A percentile compares a stretch with the other conserved stretches of the same genome.
Conservation (phyloP, 1,140 invertebrate species). For the Drosophila melanica region DNA sequence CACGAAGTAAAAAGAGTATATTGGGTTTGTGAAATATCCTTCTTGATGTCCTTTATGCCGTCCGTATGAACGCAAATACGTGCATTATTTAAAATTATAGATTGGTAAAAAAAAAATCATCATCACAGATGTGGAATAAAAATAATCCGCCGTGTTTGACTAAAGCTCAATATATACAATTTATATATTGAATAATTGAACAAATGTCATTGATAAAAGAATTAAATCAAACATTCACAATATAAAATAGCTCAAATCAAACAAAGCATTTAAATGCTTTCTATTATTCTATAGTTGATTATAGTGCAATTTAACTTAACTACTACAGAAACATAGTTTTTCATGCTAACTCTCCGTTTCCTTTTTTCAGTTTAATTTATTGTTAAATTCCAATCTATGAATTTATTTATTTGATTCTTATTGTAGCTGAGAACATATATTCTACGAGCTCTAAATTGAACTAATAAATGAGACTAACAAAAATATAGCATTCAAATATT, state of each 20-base stretch:
- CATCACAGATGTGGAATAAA: no score
- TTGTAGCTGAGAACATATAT: constrained; percentile 62
- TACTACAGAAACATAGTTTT: not conserved
- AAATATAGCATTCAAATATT: constrained; percentile 37
- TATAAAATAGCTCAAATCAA: constrained; percentile 5
- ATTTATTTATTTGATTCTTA: constrained; percentile 68
- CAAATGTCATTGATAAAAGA: not conserved
- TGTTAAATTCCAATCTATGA: constrained; percentile 18
- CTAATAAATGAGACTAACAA: constrained; percentile 74
- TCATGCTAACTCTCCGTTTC: not conserved
- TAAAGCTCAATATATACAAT: not conserved
- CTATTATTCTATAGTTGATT: constrained; percentile 6
- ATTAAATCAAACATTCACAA: not conserved
- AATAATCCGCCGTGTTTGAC: not conserved
- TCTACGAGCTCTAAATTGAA: constrained; percentile 68
- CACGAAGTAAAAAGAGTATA: no score
- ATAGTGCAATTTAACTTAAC: not conserved
- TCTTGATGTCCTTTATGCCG: no score
- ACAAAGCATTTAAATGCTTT: not conserved
- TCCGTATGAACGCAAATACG: no score
- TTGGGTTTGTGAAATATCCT: no score
- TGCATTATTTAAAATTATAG: no score
- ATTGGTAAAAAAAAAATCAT: no score
- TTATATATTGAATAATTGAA: constrained; percentile 6
- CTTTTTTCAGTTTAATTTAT: constrained; percentile 21